Evolutionary conservation across 2,113 vertebrate species (phyloP), one percentile per base, ranked within the genome.

Genomic region (Hylia prasina): DNA sequence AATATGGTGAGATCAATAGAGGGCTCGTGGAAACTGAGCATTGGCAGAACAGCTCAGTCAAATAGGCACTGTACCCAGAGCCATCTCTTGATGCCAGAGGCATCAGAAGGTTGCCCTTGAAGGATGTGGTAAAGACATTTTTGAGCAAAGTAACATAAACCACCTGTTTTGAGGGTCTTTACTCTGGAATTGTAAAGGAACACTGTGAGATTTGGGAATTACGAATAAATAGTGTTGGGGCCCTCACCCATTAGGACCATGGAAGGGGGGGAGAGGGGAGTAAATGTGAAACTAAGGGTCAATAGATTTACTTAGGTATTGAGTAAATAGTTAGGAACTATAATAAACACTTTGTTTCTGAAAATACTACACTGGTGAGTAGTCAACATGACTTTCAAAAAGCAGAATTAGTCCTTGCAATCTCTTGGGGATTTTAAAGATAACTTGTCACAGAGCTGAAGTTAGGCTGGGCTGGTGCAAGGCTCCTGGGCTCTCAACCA

Each of bases 21-120:
- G 35, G 10, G 39, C 47, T 45, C 0, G 0, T 68, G 63, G 63
- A 63, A 79, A 35, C 1, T 6, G 48, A 40, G 16, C 1, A 0
- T 8, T 50, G 76, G 35, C 35, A 71, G 66, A 63, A 23, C 24
- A 71, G 50, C 78, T 81, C 1, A 1, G 6, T 39, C 33, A 66
- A 60, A 73, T 23, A 35, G 44, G 24, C 37, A 82, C 13, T 42
- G 37, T 82, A 17, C 35, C n/a, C 75, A 9, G 75, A 85, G 17
- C 61, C 47, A 20, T 53, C 51, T 69, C 22, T 35, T 3, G 0
- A 9, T 70, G 45, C 64, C 69, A 27, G 50, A 23, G 4, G 1
- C 15, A 2, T 44, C 1, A 1, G 28, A 64, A 31, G n/a, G 8
- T 61, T 90, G 33, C 42, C 50, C 33, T 58, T 76, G 22, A 68